phyloP scores from a whole-genome alignment of 1,140 invertebrate genomes.

The Brachionus koreanus region DNA sequence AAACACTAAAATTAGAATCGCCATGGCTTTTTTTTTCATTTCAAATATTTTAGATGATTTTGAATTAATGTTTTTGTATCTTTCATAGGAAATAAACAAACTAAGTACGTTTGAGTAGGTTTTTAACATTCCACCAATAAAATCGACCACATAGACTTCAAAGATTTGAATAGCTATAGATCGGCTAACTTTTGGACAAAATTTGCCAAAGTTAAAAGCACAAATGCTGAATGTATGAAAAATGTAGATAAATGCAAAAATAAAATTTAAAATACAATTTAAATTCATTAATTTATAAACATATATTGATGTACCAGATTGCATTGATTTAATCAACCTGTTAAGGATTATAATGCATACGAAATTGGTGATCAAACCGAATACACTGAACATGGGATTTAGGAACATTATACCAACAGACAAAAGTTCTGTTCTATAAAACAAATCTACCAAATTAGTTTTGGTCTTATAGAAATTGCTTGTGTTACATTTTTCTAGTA shows the following conservation, averaged over 20 bases:
- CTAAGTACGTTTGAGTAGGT: not conserved
- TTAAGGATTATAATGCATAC: not conserved
- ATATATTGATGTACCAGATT: not conserved
- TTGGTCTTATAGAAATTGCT: not conserved
- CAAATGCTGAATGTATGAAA: not conserved
- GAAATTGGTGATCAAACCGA: not conserved
- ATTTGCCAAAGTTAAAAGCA: not conserved
- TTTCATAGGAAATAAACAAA: not conserved
- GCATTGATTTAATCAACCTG: not conserved
- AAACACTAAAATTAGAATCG: no score
- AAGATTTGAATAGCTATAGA: not conserved
- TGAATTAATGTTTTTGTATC: not conserved
- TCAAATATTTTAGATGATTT: not conserved
- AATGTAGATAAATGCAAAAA: not conserved
- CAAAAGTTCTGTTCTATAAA: not conserved
- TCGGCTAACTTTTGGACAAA: not conserved
- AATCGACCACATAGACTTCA: not conserved
- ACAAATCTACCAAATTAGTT: not conserved
- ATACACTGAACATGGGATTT: not conserved
- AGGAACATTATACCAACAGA: not conserved
- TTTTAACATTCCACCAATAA: not conserved
- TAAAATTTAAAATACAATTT: not conserved
- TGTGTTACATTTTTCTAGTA: not conserved
- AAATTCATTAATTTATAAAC: not conserved
- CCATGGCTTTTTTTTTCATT: no score